Conservation (phyloP, 2,888 invertebrate genomes). For the Silvanus unidentatus region DNA sequence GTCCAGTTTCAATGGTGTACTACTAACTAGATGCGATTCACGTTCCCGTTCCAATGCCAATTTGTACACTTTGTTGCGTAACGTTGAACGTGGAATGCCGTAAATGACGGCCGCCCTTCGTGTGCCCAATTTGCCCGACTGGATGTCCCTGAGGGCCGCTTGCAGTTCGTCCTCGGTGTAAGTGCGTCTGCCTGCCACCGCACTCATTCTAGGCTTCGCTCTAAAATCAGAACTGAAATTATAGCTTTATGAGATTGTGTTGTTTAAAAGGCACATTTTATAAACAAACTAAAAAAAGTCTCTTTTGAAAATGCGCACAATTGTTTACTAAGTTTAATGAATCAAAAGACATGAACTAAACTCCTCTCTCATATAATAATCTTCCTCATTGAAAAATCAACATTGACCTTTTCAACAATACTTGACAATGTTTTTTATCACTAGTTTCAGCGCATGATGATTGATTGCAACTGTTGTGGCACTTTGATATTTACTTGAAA, state of each 20-base stretch:
- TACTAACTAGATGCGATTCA: conserved; percentile 54
- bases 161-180: conserved; percentile 96
- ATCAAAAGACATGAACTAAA: too few relatives aligned
- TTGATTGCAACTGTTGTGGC: too few relatives aligned
- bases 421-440: too few relatives aligned
- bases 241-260: conserved; percentile 25
- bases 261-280: neutral
- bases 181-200: conserved; percentile 63
- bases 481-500: too few relatives aligned
- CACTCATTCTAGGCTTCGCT: conserved; percentile 62
- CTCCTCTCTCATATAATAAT: too few relatives aligned
- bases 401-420: too few relatives aligned
- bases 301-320: too few relatives aligned
- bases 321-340: too few relatives aligned
- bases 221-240: conserved; percentile 54
- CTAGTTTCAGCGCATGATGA: too few relatives aligned
- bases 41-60: conserved; percentile 66
- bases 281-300: too few relatives aligned
- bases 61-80: conserved; percentile 92
- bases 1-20: conserved; percentile 40
- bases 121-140: conserved; percentile 87
- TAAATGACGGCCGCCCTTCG: conserved; percentile 91
- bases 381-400: too few relatives aligned
- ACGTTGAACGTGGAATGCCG: conserved; percentile 92
- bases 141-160: conserved; percentile 89